phyloP scores from a whole-genome alignment of 1,140 invertebrate genomes.

The Phymastichus coffea region DNA sequence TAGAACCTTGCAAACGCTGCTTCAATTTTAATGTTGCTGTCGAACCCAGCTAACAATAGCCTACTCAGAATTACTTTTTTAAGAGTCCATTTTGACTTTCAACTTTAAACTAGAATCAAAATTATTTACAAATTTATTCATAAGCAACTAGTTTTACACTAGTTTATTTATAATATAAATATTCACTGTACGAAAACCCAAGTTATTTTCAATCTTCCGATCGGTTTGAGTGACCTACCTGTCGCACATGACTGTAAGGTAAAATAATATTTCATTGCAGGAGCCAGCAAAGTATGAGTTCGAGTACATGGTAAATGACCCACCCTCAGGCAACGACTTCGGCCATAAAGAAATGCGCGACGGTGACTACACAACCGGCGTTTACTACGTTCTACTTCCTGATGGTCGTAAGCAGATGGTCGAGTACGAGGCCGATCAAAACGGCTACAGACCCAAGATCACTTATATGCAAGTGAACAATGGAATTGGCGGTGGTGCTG shows the following conservation, averaged over 20 bases:
- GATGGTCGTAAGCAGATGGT: constrained; percentile 55
- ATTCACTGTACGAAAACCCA: too few relatives aligned
- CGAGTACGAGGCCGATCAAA: constrained; percentile 50
- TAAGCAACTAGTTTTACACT: too few relatives aligned
- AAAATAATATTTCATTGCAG: constrained; percentile 23
- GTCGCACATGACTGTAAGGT: too few relatives aligned
- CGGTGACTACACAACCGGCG: constrained; percentile 47
- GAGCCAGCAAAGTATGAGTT: constrained; percentile 53
- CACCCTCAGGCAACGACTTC: constrained; percentile 45
- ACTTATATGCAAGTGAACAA: constrained; percentile 66
- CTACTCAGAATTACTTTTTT: too few relatives aligned
- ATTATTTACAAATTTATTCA: too few relatives aligned
- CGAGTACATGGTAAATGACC: constrained; percentile 52
- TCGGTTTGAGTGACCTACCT: background rate
- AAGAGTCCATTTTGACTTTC: too few relatives aligned
- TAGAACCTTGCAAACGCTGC: too few relatives aligned
- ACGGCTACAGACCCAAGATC: constrained; percentile 54
- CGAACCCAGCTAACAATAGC: too few relatives aligned
- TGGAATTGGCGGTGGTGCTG: constrained; percentile 52
- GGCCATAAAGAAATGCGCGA: constrained; percentile 52
- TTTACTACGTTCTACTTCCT: constrained; percentile 51
- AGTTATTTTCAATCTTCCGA: too few relatives aligned
- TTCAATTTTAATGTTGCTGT: too few relatives aligned
- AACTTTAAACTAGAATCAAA: too few relatives aligned
- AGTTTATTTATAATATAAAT: too few relatives aligned